These are phyloP conservation scores for Pipistrellus kuhlii DNA, from an alignment of 2,797 vertebrate species.

Conservation along the genomic window DNA sequence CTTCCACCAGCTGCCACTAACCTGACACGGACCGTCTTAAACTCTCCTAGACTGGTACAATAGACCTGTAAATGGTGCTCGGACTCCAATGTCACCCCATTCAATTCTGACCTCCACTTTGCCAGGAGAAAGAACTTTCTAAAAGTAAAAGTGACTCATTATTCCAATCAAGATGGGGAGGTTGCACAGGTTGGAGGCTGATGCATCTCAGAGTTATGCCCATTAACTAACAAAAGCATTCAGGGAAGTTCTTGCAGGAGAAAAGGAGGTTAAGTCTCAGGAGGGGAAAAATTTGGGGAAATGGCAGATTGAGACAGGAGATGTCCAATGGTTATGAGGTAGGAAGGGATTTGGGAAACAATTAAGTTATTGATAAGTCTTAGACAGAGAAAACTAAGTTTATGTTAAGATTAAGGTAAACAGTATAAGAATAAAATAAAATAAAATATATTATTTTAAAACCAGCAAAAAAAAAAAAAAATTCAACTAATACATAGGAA, in stretches of 20 bases:
- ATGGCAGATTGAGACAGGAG: not conserved
- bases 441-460: conserved; percentile 36
- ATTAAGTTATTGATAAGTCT: not conserved
- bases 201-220: not conserved
- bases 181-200: not conserved
- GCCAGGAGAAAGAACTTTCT: not conserved
- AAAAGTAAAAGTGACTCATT: not conserved
- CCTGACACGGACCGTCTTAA: not conserved
- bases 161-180: not conserved
- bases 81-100: not conserved
- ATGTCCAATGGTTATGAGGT: too few species aligned
- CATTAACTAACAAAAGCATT: not conserved
- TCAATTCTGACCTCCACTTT: not conserved
- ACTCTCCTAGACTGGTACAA: not conserved
- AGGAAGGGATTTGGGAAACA: not conserved
- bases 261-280: not conserved
- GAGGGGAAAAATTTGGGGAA: not conserved
- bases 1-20: not conserved
- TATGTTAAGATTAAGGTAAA: not conserved
- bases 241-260: not conserved
- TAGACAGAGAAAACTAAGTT: not conserved
- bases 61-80: not conserved
- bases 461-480: conserved; percentile 15
- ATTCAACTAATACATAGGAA: not conserved
- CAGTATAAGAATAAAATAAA: conserved; percentile 39